phyloP scores from a whole-genome alignment of 2,888 invertebrate genomes.

The Rambutsinella grinnellia region DNA sequence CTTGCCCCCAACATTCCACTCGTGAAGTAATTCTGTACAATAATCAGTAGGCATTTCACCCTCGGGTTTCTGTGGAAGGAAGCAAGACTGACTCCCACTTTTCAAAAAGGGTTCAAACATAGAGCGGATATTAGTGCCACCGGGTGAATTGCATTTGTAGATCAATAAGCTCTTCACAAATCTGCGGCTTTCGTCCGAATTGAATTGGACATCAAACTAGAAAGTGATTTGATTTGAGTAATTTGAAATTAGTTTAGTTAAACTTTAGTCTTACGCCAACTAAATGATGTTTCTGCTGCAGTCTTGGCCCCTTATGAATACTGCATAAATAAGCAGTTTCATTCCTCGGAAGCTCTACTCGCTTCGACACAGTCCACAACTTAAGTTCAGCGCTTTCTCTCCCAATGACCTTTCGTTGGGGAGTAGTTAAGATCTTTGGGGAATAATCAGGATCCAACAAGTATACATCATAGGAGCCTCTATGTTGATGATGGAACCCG shows the following conservation, averaged over 20 bases:
- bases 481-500: slow-evolving; percentile 9
- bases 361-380: slow-evolving; percentile 18
- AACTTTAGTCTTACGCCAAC: slow-evolving; percentile 33
- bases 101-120: slow-evolving; percentile 10
- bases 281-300: slow-evolving; percentile 30
- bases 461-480: slow-evolving; percentile 17
- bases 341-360: slow-evolving; percentile 3
- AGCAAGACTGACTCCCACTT: slow-evolving; percentile 9
- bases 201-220: slow-evolving; percentile 28
- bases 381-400: slow-evolving; percentile 21
- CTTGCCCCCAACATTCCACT: slow-evolving; percentile 14
- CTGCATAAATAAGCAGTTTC: slow-evolving; percentile 21
- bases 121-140: neutral
- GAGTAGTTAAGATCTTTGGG: slow-evolving; percentile 14
- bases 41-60: slow-evolving; percentile 25
- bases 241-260: no score
- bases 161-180: slow-evolving; percentile 8
- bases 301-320: slow-evolving; percentile 26
- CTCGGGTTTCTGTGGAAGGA: slow-evolving; percentile 4
- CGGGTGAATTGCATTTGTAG: slow-evolving; percentile 30
- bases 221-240: no score
- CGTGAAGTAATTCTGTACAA: slow-evolving; percentile 32
- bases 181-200: neutral
- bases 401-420: slow-evolving; percentile 17
- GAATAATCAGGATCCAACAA: slow-evolving; percentile 28